Evolutionary conservation across 2,888 invertebrate species (phyloP), one percentile per base, ranked within the genome.

Genomic region (Anticlea derivata): DNA sequence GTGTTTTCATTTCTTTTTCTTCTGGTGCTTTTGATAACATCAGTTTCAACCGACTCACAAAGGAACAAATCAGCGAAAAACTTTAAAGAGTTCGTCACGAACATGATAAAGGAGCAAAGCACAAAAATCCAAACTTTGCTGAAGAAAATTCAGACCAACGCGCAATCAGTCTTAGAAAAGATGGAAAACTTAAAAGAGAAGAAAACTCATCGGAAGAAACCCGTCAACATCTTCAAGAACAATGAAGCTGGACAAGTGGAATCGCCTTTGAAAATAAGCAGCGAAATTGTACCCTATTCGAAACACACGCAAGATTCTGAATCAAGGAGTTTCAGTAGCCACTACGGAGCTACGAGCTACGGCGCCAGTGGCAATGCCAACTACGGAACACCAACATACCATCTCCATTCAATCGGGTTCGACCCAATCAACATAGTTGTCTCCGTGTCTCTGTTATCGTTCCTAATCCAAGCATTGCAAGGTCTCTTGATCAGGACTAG

Each of bases 321-420:
- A 60, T 58, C 73, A 7, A 81, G 86, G 63, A 86, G 73, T 60
- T 89, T 81, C 50, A 77, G 65, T 47, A 76, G 60, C 38, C 82
- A 82, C 61, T 88, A 82, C 39, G 61, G 72, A 7, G 63, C 78
- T 1, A 76, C 86, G 1, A 81, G 83, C 4, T 88, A 79, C 54
- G 87, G 86, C 26, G 73, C 66, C 0, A 86, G 80, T 34, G 83
- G 73, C 0, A 78, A 68, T 41, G 71, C 70, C 0, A 85, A 80
- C 54, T 82, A 82, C 58, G 80, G 73, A 11, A 41, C 64, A 10
- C 70, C 77, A 7, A 78, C 85, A 0, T 89, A 88, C 56, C 89
- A 91, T 58, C 91, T 91, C 51, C 90, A 91, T 63, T 90, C 89
- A 1, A 86, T 91, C 41, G 90, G 90, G n/a, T 87, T 91, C 51